Conservation (phyloP, 2,888 invertebrate genomes). For the Mylabris sibirica region DNA sequence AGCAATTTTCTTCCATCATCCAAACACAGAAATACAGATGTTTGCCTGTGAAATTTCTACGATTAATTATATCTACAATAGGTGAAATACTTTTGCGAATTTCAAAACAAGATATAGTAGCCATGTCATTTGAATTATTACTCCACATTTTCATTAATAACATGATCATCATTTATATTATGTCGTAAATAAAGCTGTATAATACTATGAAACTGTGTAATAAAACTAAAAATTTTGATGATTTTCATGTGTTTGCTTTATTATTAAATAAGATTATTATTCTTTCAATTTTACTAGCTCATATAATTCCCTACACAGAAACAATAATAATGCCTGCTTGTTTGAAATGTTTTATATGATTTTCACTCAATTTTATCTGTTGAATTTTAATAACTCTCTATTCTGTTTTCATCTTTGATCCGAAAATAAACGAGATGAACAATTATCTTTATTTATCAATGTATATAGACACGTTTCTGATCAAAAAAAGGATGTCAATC, state of each 20-base stretch:
- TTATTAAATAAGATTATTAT: slow-evolving; percentile 20
- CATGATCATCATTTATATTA: neutral
- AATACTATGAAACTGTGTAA: neutral
- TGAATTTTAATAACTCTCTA: neutral
- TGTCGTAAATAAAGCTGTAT: neutral
- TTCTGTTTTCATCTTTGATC: neutral
- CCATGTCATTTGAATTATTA: neutral
- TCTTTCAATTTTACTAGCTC: slow-evolving; percentile 21
- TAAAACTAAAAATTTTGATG: slow-evolving; percentile 18
- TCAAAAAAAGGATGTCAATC: neutral
- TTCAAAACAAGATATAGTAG: neutral
- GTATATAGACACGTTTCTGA: neutral
- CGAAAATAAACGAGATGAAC: neutral
- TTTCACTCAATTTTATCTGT: neutral
- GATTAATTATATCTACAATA: neutral
- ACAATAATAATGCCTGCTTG: slow-evolving; percentile 15
- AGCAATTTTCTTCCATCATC: neutral
- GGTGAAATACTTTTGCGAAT: neutral
- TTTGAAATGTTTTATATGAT: neutral
- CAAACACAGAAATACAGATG: neutral
- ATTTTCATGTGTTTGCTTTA: slow-evolving; percentile 21
- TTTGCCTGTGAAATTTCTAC: neutral
- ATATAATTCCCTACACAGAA: slow-evolving; percentile 12
- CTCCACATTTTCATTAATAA: neutral
- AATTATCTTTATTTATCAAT: neutral